Evolutionary conservation across 2,113 vertebrate species (phyloP).

Genomic region (Variabilichromis moorii): DNA sequence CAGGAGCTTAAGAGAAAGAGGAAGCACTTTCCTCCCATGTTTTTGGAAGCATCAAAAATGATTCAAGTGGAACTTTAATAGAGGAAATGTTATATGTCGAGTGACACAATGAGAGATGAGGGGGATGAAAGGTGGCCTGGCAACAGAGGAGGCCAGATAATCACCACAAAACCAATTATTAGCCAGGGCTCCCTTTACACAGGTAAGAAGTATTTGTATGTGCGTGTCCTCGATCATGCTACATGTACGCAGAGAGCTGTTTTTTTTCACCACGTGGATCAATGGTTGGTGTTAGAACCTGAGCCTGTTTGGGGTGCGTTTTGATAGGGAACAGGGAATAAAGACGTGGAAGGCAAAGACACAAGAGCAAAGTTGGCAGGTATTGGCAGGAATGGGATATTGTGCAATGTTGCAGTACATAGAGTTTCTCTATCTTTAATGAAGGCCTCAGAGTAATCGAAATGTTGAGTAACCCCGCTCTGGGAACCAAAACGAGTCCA

Average conservation of each 20-base stretch:
- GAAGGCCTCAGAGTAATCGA: neutral
- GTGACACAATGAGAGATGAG: conserved; percentile 42
- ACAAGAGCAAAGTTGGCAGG: neutral
- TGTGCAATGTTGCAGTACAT: neutral
- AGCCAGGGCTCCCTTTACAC: conserved; percentile 33
- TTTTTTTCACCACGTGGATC: conserved; percentile 26
- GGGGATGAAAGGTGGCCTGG: conserved; percentile 42
- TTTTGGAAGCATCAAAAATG: conserved; percentile 41
- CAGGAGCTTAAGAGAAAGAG: conserved; percentile 30
- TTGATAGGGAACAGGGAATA: neutral
- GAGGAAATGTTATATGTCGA: conserved; percentile 54
- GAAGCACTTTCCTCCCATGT: conserved; percentile 1
- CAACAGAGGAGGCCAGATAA: conserved; percentile 28
- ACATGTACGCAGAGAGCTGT: neutral
- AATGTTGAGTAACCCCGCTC: neutral
- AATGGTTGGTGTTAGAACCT: conserved; percentile 2
- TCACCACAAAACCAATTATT: conserved; percentile 62
- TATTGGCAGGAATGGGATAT: neutral
- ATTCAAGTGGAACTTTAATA: conserved; percentile 61
- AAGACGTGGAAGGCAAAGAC: neutral
- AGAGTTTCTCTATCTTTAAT: neutral
- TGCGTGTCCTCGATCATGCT: neutral
- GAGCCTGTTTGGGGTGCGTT: neutral
- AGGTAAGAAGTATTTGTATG: conserved; percentile 18
- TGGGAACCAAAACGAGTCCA: neutral